These are phyloP conservation scores for Hiodon tergisus DNA, from an alignment of 2,113 vertebrate genomes.

Conservation along the genomic window DNA sequence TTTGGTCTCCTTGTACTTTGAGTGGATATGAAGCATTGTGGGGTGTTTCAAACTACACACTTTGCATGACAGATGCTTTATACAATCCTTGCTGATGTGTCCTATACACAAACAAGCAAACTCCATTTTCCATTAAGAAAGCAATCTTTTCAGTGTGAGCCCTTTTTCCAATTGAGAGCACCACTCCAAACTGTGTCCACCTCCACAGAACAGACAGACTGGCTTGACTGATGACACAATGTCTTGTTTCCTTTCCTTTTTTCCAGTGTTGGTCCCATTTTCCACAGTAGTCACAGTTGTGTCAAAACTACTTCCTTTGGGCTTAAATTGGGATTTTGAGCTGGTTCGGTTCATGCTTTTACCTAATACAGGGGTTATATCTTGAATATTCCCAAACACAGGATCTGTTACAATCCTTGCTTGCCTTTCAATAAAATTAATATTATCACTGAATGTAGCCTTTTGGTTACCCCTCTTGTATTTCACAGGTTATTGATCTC, in stretches of 20 bases:
- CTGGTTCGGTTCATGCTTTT: background rate
- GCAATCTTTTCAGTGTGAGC: slow-evolving; percentile 24
- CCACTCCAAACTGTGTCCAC: slow-evolving; percentile 13
- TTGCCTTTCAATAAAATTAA: slow-evolving; percentile 18
- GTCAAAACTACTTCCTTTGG: slow-evolving; percentile 26
- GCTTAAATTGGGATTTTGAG: background rate
- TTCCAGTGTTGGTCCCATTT: background rate
- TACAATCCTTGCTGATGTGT: slow-evolving; percentile 31
- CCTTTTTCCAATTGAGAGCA: slow-evolving; percentile 9
- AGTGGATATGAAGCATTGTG: background rate
- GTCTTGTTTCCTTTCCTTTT: background rate
- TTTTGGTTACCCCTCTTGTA: slow-evolving; percentile 1
- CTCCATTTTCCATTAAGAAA: slow-evolving; percentile 24
- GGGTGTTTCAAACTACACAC: background rate
- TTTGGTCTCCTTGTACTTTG: background rate
- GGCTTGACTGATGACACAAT: background rate
- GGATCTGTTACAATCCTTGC: slow-evolving; percentile 2
- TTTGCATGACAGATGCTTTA: background rate
- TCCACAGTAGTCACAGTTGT: slow-evolving; percentile 10
- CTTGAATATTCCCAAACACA: background rate
- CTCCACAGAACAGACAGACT: slow-evolving; percentile 22
- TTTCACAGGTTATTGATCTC: slow-evolving; percentile 14
- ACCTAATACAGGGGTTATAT: background rate
- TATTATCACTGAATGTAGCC: slow-evolving; percentile 8
- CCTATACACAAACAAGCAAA: slow-evolving; percentile 28